Conservation (phyloP, 2,797 vertebrate genomes). For the Taenioides sp. region DNA sequence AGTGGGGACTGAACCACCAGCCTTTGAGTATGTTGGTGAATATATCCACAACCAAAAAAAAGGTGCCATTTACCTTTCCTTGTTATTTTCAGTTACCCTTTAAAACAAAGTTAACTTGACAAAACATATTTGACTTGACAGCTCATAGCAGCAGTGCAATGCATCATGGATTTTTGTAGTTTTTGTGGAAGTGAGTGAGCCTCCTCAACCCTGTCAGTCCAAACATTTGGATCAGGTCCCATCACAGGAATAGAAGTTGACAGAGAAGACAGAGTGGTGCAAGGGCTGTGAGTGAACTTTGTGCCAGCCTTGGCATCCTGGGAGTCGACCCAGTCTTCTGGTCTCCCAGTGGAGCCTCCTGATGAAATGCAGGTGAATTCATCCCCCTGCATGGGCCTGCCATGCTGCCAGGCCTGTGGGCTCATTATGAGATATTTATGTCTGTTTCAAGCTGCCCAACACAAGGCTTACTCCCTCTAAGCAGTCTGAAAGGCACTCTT, state of each 20-base stretch:
- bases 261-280: slow-evolving; percentile 21
- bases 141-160: slow-evolving; percentile 13
- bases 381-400: slow-evolving; percentile 22
- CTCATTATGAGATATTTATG: slow-evolving; percentile 55
- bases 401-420: slow-evolving; percentile 25
- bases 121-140: not conserved
- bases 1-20: not conserved
- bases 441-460: slow-evolving; percentile 9
- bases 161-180: slow-evolving; percentile 28
- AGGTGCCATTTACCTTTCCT: not conserved
- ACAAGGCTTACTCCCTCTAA: slow-evolving; percentile 16
- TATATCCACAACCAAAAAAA: not conserved
- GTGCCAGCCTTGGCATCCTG: slow-evolving; percentile 24
- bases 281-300: slow-evolving; percentile 38
- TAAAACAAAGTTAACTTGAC: not conserved
- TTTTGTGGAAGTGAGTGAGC: slow-evolving; percentile 25
- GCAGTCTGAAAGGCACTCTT: slow-evolving; percentile 9
- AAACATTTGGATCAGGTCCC: slow-evolving; percentile 27
- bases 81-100: not conserved
- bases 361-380: slow-evolving; percentile 37
- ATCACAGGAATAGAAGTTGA: slow-evolving; percentile 26
- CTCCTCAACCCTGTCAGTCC: slow-evolving; percentile 29
- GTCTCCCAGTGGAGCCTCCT: slow-evolving; percentile 21
- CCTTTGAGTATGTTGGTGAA: not conserved
- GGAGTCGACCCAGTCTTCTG: slow-evolving; percentile 38